Evolutionary conservation across 2,888 invertebrate species (phyloP).

Genomic region (Poecilus cupreus): DNA sequence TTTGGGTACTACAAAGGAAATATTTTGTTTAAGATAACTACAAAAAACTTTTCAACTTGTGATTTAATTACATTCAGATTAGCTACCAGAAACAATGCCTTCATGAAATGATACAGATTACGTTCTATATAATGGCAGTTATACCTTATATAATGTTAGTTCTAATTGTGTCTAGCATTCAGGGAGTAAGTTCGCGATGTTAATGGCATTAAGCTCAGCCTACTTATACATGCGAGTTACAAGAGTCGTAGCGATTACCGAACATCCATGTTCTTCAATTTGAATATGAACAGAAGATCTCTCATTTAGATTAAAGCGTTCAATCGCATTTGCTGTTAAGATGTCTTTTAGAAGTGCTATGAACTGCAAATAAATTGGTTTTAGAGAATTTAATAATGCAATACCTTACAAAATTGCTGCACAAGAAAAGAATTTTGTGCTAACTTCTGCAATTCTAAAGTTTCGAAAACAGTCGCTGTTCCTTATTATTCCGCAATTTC

Average conservation of each 20-base stretch:
- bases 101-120: neutral
- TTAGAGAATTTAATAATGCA: neutral
- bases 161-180: neutral
- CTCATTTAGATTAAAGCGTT: constrained; percentile 9
- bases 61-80: no score
- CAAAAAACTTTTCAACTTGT: no score
- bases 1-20: neutral
- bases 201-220: neutral
- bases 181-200: neutral
- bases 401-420: neutral
- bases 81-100: neutral
- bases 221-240: neutral
- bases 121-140: no score
- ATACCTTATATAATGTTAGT: neutral
- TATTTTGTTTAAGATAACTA: neutral
- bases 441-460: no score
- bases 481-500: neutral
- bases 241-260: constrained; percentile 13
- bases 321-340: neutral
- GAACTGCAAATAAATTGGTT: neutral
- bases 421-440: no score
- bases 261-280: constrained; percentile 4
- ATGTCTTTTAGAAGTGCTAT: neutral
- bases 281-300: neutral
- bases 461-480: neutral